Evolutionary conservation across 2,888 invertebrate species (phyloP).

Genomic region (Microctonus hyperodae): DNA sequence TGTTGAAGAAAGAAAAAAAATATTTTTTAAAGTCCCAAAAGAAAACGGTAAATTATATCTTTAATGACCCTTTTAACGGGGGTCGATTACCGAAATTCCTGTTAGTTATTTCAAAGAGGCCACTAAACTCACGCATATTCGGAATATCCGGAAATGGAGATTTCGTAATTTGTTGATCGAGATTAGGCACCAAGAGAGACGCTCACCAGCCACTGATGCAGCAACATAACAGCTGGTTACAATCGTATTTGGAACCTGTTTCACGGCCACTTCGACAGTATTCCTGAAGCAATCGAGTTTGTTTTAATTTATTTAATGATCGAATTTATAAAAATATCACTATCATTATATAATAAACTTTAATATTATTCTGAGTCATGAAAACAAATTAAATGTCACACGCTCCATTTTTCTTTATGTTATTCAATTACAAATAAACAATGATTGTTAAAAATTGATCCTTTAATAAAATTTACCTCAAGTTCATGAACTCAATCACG

Average conservation of each 20-base stretch:
- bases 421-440: too few species aligned
- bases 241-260: conserved; percentile 8
- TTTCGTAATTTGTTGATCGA: conserved; percentile 31
- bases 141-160: conserved; percentile 33
- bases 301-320: conserved; percentile 6
- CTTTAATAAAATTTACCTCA: conserved; percentile 8
- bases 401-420: background rate
- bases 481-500: conserved; percentile 25
- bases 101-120: conserved; percentile 16
- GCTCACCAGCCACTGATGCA: conserved; percentile 1
- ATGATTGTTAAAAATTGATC: background rate
- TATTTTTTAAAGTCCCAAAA: background rate
- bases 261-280: conserved; percentile 1
- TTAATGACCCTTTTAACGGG: conserved; percentile 19
- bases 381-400: background rate
- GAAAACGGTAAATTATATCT: conserved; percentile 28
- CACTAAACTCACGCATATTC: background rate
- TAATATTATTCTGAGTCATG: background rate
- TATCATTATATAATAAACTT: too few species aligned
- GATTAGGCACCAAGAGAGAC: conserved; percentile 28
- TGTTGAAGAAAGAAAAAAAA: conserved; percentile 11
- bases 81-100: conserved; percentile 25
- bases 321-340: conserved; percentile 23
- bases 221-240: conserved; percentile 2
- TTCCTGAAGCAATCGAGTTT: conserved; percentile 4